phyloP scores from a whole-genome alignment of 2,888 invertebrate genomes.

The Epinotia nisella region DNA sequence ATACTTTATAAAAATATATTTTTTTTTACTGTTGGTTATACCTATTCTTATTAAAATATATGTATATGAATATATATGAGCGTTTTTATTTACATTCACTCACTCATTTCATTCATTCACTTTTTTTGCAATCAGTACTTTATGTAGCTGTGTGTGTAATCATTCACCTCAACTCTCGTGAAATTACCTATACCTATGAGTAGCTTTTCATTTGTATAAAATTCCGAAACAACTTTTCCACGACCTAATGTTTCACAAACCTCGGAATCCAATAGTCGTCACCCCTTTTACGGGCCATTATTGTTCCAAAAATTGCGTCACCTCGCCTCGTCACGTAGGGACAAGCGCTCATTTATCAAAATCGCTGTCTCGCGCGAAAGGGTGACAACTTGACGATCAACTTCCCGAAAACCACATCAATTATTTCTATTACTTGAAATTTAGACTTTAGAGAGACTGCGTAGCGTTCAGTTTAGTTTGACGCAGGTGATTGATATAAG shows the following conservation, averaged over 20 bases:
- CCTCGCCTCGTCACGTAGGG: conserved; percentile 24
- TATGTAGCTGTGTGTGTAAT: too few species aligned
- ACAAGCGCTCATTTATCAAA: conserved; percentile 38
- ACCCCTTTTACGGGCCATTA: conserved; percentile 22
- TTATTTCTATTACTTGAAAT: neutral
- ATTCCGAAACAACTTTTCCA: too few species aligned
- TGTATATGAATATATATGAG: too few species aligned
- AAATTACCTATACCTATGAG: too few species aligned
- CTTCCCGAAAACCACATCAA: neutral
- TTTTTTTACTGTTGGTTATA: too few species aligned
- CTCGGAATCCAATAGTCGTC: conserved; percentile 30
- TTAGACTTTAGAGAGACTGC: neutral
- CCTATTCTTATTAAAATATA: too few species aligned
- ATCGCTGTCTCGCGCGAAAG: conserved; percentile 33
- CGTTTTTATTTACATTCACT: too few species aligned
- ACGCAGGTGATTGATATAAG: neutral
- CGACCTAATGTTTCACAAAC: conserved; percentile 1
- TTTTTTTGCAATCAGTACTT: too few species aligned
- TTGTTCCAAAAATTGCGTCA: conserved; percentile 40
- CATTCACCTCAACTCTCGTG: too few species aligned
- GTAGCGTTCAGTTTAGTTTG: neutral
- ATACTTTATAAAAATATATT: too few species aligned
- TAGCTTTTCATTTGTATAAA: too few species aligned
- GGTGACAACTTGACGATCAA: conserved; percentile 15
- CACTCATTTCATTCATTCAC: too few species aligned